Conservation (phyloP, 2,797 vertebrate genomes). For the Podargus strigoides region DNA sequence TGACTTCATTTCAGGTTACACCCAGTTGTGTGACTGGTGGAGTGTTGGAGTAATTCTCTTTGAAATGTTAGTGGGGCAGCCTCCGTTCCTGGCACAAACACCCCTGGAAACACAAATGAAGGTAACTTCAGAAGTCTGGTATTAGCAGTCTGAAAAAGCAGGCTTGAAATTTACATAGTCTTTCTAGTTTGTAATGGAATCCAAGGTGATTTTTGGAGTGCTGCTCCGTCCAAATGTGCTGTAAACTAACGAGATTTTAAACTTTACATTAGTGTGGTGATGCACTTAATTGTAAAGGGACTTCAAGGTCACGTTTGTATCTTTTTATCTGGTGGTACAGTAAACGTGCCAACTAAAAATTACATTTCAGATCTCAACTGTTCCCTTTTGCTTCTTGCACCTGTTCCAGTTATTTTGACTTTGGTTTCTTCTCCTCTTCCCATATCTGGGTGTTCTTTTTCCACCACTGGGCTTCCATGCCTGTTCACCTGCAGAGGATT, state of each 20-base stretch:
- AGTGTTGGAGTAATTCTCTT: constrained; percentile 98
- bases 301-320: accelerated
- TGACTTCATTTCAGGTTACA: constrained; percentile 84
- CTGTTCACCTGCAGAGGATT: neutral
- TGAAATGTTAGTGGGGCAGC: constrained; percentile 97
- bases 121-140: constrained; percentile 73
- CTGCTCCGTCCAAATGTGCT: neutral
- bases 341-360: neutral
- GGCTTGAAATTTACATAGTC: neutral
- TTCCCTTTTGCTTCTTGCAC: neutral
- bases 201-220: neutral
- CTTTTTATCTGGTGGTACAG: neutral
- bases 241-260: neutral
- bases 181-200: neutral
- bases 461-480: neutral
- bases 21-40: constrained; percentile 99
- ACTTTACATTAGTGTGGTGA: neutral
- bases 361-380: neutral
- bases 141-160: neutral
- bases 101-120: constrained; percentile 97
- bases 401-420: neutral
- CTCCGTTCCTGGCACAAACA: constrained; percentile 93
- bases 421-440: neutral
- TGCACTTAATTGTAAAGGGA: neutral
- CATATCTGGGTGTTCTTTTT: neutral